These are phyloP conservation scores for Sebastes schlegelii DNA, from an alignment of 2,113 vertebrate species.

Conservation along the genomic window DNA sequence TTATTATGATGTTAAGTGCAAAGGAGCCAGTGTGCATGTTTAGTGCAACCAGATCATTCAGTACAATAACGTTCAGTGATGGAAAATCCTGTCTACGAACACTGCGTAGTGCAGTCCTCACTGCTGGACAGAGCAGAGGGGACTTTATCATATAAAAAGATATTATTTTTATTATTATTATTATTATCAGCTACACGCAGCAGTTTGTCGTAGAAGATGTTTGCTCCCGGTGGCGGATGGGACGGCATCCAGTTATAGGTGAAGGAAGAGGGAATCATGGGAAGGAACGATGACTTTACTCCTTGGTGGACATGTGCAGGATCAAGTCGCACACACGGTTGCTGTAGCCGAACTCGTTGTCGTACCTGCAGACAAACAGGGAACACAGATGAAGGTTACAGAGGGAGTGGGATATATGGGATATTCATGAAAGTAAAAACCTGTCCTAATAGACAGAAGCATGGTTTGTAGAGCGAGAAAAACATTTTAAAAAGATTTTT, in stretches of 20 bases:
- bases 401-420: no score
- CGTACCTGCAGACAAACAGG: conserved; percentile 85
- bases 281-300: conserved; percentile 75
- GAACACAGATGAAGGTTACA: neutral
- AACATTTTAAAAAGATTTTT: no score
- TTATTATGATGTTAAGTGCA: conserved; percentile 43
- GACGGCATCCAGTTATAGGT: conserved; percentile 13
- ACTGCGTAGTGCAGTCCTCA: neutral
- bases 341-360: conserved; percentile 95
- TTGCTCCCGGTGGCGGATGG: conserved; percentile 3
- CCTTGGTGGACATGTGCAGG: conserved; percentile 89
- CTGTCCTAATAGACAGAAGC: neutral
- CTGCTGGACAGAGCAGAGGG: neutral
- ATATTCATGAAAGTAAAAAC: neutral
- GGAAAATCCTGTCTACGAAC: conserved; percentile 4
- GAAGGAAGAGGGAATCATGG: conserved; percentile 25
- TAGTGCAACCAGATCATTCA: conserved; percentile 29
- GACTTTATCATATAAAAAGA: conserved; percentile 25
- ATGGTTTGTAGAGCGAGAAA: neutral
- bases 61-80: conserved; percentile 5
- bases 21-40: conserved; percentile 24
- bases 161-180: neutral
- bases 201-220: neutral
- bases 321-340: conserved; percentile 92
- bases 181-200: neutral